phyloP scores from a whole-genome alignment of 2,113 vertebrate genomes.

The Thinocorus orbignyianus region DNA sequence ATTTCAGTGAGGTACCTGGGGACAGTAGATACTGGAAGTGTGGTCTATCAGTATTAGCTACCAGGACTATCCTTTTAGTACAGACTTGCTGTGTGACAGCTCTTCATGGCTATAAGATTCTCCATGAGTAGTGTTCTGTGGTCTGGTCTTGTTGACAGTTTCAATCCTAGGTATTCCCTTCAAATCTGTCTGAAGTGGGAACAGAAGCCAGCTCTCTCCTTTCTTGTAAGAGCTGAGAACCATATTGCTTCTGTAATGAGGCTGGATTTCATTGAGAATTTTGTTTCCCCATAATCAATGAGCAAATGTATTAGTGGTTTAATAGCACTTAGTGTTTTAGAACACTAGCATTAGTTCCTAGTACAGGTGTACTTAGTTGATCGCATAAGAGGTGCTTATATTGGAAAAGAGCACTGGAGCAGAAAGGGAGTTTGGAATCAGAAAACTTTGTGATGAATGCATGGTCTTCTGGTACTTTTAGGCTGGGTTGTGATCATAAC shows the following conservation, averaged over 20 bases:
- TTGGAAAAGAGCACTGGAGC: neutral
- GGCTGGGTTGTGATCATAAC: neutral
- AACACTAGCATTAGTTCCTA: neutral
- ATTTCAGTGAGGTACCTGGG: neutral
- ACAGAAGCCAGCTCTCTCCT: constrained; percentile 1
- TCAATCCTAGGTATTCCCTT: constrained; percentile 20
- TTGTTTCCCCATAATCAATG: neutral
- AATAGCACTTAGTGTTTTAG: neutral
- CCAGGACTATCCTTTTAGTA: neutral
- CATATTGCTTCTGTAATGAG: neutral
- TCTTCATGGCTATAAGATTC: neutral
- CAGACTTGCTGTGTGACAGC: neutral
- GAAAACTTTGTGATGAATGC: neutral
- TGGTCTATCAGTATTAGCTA: neutral
- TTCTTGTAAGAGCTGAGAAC: neutral
- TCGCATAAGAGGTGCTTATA: neutral
- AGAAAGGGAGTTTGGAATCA: neutral
- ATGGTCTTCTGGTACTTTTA: neutral
- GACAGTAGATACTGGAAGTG: neutral
- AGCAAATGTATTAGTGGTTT: neutral
- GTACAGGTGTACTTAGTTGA: neutral
- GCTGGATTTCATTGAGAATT: neutral
- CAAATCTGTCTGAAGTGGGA: constrained; percentile 15
- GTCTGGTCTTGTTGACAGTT: neutral
- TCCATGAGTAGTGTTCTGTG: neutral